Evolutionary conservation across 2,113 vertebrate genomes (phyloP), one percentile per base, ranked within the genome.

Genomic region (Halcyon senegalensis): DNA sequence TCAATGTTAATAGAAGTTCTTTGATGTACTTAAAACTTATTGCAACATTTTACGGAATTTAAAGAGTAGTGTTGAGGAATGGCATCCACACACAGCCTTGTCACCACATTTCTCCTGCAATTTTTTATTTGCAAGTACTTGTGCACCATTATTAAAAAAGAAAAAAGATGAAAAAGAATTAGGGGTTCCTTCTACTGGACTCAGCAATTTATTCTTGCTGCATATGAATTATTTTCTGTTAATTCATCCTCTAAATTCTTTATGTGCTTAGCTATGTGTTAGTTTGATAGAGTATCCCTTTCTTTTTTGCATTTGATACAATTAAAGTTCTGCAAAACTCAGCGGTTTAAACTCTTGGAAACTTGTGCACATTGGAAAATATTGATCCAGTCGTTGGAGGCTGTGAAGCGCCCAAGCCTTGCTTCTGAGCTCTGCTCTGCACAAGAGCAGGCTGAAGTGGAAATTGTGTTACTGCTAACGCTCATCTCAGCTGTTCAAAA

Each of bases 291-390:
- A 96, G 62, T 37, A 75, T 53, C 69, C 66, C 37, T 87, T 95
- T 82, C 43, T 70, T 82, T 62, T 93, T 94, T 79, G 56, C 84
- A 84, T 90, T 87, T 79, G 30, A 89, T 92, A 77, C 53, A 89
- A 92, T 93, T 95, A 79, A 92, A 97, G 73, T 80, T 90, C 83
- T 94, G 94, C 80, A 91, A 90, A 95, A 92, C 88, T 87, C 89
- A 82, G 90, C 50, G 7, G 17, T 92, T 96, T 94, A 77, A 93
- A 89, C 44, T 75, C 64, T 68, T n/a, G 74, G 76, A 92, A 95
- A 90, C 48, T 66, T 62, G n/a, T 16, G n/a, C 75, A 58, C 37
- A 70, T 46, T 81, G 81, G 79, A 96, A 97, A 93, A 87, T 63
- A 92, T 33, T 72, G 86, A 96, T 93, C 76, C 58, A 72, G 75